Evolutionary conservation across 2,888 invertebrate genomes (phyloP).

Genomic region (Epinotia demarniana): DNA sequence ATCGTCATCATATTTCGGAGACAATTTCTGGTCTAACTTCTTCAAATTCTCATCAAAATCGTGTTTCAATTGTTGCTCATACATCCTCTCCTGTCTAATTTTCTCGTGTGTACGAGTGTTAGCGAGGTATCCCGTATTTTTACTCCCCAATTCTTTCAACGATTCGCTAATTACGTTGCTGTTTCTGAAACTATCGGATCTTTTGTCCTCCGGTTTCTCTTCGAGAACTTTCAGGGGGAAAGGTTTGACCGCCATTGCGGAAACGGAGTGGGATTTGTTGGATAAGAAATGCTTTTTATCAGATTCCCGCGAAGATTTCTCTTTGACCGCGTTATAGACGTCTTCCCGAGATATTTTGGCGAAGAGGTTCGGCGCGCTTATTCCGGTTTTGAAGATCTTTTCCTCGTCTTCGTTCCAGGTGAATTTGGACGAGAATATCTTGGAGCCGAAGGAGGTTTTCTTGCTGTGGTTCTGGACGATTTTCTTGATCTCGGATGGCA

Average conservation of each 20-base stretch:
- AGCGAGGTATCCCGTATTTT: constrained; percentile 85
- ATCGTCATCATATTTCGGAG: constrained; percentile 66
- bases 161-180: constrained; percentile 75
- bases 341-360: constrained; percentile 69
- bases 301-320: constrained; percentile 59
- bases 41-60: constrained; percentile 79
- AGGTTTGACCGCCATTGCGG: constrained; percentile 71
- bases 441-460: constrained; percentile 74
- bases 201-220: constrained; percentile 76
- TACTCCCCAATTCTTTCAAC: constrained; percentile 65
- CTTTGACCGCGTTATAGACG: constrained; percentile 57
- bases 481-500: constrained; percentile 90
- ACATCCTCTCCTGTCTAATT: constrained; percentile 86
- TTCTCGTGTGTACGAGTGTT: constrained; percentile 85
- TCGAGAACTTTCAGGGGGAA: constrained; percentile 81
- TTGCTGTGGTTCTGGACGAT: constrained; percentile 87
- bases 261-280: constrained; percentile 79
- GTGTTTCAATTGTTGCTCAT: constrained; percentile 78
- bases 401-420: constrained; percentile 71
- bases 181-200: constrained; percentile 66
- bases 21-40: constrained; percentile 66
- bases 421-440: constrained; percentile 74
- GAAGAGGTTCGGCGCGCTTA: constrained; percentile 77
- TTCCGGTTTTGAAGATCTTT: constrained; percentile 68
- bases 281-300: constrained; percentile 67